Conservation (phyloP, 2,113 vertebrate genomes). For the Scortum barcoo region DNA sequence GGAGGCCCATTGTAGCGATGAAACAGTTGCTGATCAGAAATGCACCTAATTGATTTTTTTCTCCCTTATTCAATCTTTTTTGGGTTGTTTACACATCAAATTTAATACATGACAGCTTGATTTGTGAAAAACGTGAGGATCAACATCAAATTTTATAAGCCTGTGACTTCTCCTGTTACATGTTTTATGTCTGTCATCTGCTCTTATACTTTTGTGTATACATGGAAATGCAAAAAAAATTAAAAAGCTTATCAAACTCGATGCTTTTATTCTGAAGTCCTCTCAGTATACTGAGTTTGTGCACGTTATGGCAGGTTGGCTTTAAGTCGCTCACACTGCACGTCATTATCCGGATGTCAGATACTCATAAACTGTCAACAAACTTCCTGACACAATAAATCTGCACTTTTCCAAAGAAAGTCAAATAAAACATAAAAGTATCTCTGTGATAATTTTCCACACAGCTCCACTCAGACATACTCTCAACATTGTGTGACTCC, state of each 20-base stretch:
- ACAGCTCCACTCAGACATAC: slow-evolving; percentile 14
- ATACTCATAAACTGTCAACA: slow-evolving; percentile 2
- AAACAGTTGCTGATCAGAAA: too few species aligned
- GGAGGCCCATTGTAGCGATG: too few species aligned
- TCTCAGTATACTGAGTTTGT: not conserved
- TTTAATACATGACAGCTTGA: not conserved
- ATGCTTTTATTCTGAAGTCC: not conserved
- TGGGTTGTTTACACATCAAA: not conserved
- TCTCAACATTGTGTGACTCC: slow-evolving; percentile 5
- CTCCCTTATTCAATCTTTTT: too few species aligned
- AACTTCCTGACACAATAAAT: not conserved
- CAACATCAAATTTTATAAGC: not conserved
- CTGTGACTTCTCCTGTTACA: not conserved
- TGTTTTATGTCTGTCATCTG: not conserved
- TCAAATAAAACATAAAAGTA: not conserved
- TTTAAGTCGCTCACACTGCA: not conserved
- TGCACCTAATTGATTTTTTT: too few species aligned
- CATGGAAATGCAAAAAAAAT: not conserved
- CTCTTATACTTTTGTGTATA: not conserved
- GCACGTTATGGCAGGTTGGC: not conserved
- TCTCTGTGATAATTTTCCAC: slow-evolving; percentile 2
- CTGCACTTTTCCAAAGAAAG: not conserved
- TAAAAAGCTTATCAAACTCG: too few species aligned
- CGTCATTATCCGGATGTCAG: slow-evolving; percentile 7
- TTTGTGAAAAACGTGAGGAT: not conserved